These are phyloP conservation scores for Meleagris gallopavo DNA, from an alignment of 2,113 vertebrate species.

Conservation along the genomic window DNA sequence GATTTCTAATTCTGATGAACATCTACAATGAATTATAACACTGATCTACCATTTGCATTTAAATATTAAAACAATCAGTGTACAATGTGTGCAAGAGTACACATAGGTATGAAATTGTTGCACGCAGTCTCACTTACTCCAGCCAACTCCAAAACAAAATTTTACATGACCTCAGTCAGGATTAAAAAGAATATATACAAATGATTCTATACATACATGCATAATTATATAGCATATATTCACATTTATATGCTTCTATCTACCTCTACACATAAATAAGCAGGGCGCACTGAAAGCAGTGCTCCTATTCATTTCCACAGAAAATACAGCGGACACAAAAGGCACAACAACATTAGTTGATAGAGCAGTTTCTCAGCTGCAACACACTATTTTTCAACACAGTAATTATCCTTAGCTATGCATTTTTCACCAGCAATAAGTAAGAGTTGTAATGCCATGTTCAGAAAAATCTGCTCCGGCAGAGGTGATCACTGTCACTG, in stretches of 20 bases:
- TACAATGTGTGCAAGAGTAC: not conserved
- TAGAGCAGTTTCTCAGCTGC: no score
- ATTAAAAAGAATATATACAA: not conserved
- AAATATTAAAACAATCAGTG: not conserved
- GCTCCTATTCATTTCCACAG: no score
- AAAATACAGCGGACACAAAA: no score
- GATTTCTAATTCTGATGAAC: slow-evolving; percentile 32
- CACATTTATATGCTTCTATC: not conserved
- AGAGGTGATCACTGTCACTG: no score
- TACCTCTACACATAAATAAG: not conserved
- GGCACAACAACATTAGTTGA: no score
- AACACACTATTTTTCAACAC: no score
- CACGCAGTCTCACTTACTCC: not conserved
- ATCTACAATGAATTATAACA: not conserved
- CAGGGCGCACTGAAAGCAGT: no score
- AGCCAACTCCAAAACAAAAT: not conserved
- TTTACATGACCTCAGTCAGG: not conserved
- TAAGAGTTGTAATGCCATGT: no score
- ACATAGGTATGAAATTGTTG: not conserved
- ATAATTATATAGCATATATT: not conserved
- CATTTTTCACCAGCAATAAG: no score
- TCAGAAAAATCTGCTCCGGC: no score
- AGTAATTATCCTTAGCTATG: no score
- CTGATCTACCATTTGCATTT: not conserved
- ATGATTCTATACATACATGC: not conserved